Percentiles rank a stretch among this genome's conserved stretches.
phyloP scores from a whole-genome alignment of 2,113 vertebrate species.

The Naja naja region DNA sequence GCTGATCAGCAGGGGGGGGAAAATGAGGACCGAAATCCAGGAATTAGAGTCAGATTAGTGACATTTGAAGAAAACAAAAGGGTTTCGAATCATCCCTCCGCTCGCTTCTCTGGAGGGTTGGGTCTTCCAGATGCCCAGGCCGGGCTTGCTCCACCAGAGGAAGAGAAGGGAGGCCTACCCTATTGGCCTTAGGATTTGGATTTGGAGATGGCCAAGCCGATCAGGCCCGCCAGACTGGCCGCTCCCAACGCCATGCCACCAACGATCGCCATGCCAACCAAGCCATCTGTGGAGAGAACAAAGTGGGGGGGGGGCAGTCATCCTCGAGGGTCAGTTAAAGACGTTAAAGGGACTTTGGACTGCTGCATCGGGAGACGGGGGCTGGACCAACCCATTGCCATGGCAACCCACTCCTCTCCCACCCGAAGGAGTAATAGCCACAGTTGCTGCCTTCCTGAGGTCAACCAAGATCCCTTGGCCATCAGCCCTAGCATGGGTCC shows the following conservation, averaged over 20 bases:
- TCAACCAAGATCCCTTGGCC: not conserved
- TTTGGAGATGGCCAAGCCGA: constrained; percentile 85
- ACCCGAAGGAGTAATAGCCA: not conserved
- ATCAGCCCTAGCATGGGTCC: not conserved
- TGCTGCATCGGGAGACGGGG: too few relatives aligned
- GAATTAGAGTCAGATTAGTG: constrained; percentile 4
- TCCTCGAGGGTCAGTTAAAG: not conserved
- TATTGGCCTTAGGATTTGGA: constrained; percentile 75
- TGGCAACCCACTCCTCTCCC: not conserved
- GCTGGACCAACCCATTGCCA: not conserved
- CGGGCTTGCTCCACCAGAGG: not conserved
- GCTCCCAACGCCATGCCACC: constrained; percentile 86
- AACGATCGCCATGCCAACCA: constrained; percentile 91
- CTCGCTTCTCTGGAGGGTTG: not conserved
- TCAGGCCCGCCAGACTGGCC: constrained; percentile 84
- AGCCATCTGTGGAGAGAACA: constrained; percentile 74
- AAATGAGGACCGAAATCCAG: not conserved
- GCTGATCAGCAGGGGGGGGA: not conserved
- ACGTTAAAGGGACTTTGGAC: not conserved
- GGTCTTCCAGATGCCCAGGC: not conserved
- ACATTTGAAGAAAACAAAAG: not conserved
- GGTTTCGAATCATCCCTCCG: not conserved
- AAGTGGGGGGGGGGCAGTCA: not conserved
- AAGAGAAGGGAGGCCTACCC: not conserved
- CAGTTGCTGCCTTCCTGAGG: not conserved